Evolutionary conservation across 2,797 vertebrate species (phyloP), one percentile per base, ranked within the genome.

Genomic region (Xenops minutus): DNA sequence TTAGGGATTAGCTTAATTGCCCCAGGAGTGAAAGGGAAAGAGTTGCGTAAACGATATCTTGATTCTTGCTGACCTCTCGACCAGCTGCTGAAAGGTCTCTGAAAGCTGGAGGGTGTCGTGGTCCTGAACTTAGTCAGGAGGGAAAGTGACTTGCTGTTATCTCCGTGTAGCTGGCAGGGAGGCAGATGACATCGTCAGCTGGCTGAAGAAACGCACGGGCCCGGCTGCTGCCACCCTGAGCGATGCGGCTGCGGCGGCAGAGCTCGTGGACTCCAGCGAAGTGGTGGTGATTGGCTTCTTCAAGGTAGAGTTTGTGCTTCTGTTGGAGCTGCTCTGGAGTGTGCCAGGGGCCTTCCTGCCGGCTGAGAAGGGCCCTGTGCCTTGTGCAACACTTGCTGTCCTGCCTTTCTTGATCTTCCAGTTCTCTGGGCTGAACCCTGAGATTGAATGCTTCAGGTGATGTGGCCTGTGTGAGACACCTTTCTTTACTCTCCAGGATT

Each of bases 181-280:
- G 74, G 99, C 99, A 0, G 99, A 99, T 0, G 99, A 99, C 89
- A 99, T 99, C 0, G 97, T 99, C 87, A 98, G 84, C 97, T 99
- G 99, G 99, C 96, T 99, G 97, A 99, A 99, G 98, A 99, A 99
- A 87, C 98, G 99, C 93, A 99, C 99, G 0, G 99, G 99, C 26
- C 99, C 99, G 0, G 98, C 99, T 0, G 99, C 99, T 7, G 51
- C 98, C 29, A 96, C 97, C 7, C 95, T 99, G 94, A 12, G 67
- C 0, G 98, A 98, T 1, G 96, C 97, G 39, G 96, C 98, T 0
- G 98, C 98, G 12, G 98, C 98, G 0, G 98, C 99, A 91, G 93
- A 98, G 0, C 72, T 99, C 51, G 98, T 99, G 61, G 98, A 99
- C 7, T 98, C 99, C 96, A 99, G 95, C 6, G 99, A 99, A 66